Evolutionary conservation across 2,113 vertebrate species (phyloP).

Genomic region (Guaruba guarouba): DNA sequence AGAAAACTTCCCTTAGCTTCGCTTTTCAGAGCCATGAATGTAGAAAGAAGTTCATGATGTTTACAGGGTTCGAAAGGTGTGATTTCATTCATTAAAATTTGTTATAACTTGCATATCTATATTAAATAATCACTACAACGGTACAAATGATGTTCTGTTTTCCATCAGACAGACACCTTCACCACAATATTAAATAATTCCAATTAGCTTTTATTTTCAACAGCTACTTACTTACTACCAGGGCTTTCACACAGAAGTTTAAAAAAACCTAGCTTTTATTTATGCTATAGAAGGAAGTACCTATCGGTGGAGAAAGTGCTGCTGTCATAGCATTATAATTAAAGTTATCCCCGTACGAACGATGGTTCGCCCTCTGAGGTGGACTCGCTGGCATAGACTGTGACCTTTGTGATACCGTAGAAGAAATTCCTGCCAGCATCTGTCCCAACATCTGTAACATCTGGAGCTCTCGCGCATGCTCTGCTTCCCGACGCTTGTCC

Average conservation of each 20-base stretch:
- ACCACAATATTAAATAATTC: background rate
- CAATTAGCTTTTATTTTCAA: constrained; percentile 39
- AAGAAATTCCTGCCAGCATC: constrained; percentile 84
- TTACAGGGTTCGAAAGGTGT: background rate
- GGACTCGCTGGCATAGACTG: constrained; percentile 54
- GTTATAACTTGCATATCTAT: background rate
- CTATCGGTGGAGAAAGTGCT: constrained; percentile 78
- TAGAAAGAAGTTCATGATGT: background rate
- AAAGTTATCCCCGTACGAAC: constrained; percentile 69
- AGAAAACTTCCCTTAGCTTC: background rate
- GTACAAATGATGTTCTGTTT: background rate
- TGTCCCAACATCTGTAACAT: constrained; percentile 92
- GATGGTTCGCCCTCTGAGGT: constrained; percentile 65
- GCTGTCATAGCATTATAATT: constrained; percentile 73
- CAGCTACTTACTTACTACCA: constrained; percentile 31
- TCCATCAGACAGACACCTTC: constrained; percentile 36
- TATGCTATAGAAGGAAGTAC: constrained; percentile 71
- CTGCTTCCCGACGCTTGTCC: constrained; percentile 83
- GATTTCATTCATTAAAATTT: background rate
- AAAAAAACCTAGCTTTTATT: constrained; percentile 11
- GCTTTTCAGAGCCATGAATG: background rate
- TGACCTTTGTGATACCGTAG: constrained; percentile 63
- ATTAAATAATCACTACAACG: background rate
- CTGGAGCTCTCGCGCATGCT: constrained; percentile 85
- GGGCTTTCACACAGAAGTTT: constrained; percentile 5